Evolutionary conservation across 2,797 vertebrate genomes (phyloP).

Genomic region (Crypturellus tataupa): DNA sequence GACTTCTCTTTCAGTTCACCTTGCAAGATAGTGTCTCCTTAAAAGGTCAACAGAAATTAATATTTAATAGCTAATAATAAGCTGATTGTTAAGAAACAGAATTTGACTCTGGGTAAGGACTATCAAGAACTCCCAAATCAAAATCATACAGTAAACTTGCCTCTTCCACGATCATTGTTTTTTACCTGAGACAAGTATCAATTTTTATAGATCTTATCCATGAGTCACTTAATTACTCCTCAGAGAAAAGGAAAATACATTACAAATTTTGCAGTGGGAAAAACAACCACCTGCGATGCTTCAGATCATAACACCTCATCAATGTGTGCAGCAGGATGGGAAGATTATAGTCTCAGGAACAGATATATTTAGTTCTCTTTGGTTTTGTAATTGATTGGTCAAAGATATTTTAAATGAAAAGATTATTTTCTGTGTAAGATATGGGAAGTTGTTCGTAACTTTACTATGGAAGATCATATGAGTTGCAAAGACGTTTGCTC

Average conservation of each 20-base stretch:
- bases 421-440: not conserved
- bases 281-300: slow-evolving; percentile 25
- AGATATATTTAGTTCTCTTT: not conserved
- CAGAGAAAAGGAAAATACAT: slow-evolving; percentile 51
- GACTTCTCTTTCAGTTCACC: not conserved
- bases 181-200: slow-evolving; percentile 66
- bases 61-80: slow-evolving; percentile 46
- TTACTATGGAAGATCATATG: not conserved
- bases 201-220: slow-evolving; percentile 61
- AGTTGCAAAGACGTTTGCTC: not conserved
- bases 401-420: not conserved
- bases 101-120: slow-evolving; percentile 12
- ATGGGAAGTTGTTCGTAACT: not conserved
- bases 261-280: slow-evolving; percentile 34
- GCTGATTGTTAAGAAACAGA: slow-evolving; percentile 34
- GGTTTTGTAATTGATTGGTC: not conserved
- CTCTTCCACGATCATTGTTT: slow-evolving; percentile 56
- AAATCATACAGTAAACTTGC: slow-evolving; percentile 18
- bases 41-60: slow-evolving; percentile 41
- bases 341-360: not conserved
- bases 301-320: slow-evolving; percentile 27
- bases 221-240: slow-evolving; percentile 72
- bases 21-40: slow-evolving; percentile 6
- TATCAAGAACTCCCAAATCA: slow-evolving; percentile 4
- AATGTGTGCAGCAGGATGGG: not conserved